Evolutionary conservation across 1,140 invertebrate genomes (phyloP).

Genomic region (Ectropis grisescens): DNA sequence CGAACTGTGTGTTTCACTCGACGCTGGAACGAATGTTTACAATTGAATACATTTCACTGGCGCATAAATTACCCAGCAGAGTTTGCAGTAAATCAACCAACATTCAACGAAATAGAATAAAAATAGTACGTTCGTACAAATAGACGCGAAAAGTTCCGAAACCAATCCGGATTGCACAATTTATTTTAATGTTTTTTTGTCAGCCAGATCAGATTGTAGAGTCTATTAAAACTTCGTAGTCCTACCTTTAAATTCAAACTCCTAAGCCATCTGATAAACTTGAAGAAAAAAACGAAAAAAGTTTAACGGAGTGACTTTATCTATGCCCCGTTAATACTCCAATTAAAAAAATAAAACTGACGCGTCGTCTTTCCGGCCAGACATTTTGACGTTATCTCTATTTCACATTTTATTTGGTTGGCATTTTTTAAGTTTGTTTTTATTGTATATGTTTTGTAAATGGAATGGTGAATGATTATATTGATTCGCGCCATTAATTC

Average conservation of each 20-base stretch:
- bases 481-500: constrained; percentile 16
- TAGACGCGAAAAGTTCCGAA: not conserved
- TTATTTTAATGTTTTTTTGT: constrained; percentile 23
- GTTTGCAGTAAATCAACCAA: too few relatives aligned
- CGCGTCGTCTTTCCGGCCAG: constrained; percentile 19
- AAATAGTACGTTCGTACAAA: too few relatives aligned
- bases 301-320: constrained; percentile 48
- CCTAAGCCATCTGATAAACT: constrained; percentile 61
- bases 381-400: constrained; percentile 21
- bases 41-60: not conserved
- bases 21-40: not conserved
- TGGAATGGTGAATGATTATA: not conserved
- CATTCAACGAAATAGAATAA: too few relatives aligned
- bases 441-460: not conserved
- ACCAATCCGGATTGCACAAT: constrained; percentile 6
- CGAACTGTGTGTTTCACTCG: not conserved
- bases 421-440: constrained; percentile 13
- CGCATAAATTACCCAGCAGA: too few relatives aligned
- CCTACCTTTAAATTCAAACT: constrained; percentile 63
- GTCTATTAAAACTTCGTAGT: constrained; percentile 66
- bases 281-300: constrained; percentile 39
- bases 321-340: constrained; percentile 55
- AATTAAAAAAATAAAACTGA: constrained; percentile 60
- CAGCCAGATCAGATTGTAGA: constrained; percentile 49
- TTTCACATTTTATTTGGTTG: constrained; percentile 9